Base-by-base conservation (phyloP, 1,140 invertebrate genomes). In the Diachasmimorpha longicaudata region DNA sequence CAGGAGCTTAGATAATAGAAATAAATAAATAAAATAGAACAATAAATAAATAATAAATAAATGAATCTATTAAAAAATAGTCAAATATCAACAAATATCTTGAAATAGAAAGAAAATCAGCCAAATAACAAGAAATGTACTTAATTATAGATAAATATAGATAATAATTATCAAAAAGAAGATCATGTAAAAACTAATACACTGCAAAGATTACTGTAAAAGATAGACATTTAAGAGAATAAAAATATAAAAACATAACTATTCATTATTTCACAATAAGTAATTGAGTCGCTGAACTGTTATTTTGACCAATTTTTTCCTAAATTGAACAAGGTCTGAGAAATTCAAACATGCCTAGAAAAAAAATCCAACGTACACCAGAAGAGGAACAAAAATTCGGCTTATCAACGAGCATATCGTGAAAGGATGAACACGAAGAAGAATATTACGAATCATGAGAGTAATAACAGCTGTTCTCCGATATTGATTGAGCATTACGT, bases 291-390 rank as follows among this genome's bases (percentile, higher is more conserved):
- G n/a, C n/a, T 48, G n/a, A 48, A 48, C 37, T 39, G 37, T 48
- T 16, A 48, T 16, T 48, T 48, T 48, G 11, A 48, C 46, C 10
- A 48, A 48, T 48, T 48, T 48, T 48, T 48, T 39, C 37, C 37
- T 39, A 39, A 39, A 48, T 48, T 48, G 46, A 11, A 48, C n/a
- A 48, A 48, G 14, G 46, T 48, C 37, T 39, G 37, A 39, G 37
- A 52, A 52, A 52, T 63, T 23, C 23, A 11, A 76, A 68, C 37
- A 76, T n/a, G n/a, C 19, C 19, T 63, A 63, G 55, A 63, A 10
- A 16, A 23, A 63, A 63, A 63, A 63, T 63, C 55, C 19, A 23
- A 23, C 55, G 55, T 63, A 23, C 55, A 63, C 19, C 23, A 1
- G 55, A 63, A 23, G 55, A 63, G 16, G 55, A 63, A 63, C 10